phyloP scores from a whole-genome alignment of 2,888 invertebrate genomes.

The Doris montereyensis region DNA sequence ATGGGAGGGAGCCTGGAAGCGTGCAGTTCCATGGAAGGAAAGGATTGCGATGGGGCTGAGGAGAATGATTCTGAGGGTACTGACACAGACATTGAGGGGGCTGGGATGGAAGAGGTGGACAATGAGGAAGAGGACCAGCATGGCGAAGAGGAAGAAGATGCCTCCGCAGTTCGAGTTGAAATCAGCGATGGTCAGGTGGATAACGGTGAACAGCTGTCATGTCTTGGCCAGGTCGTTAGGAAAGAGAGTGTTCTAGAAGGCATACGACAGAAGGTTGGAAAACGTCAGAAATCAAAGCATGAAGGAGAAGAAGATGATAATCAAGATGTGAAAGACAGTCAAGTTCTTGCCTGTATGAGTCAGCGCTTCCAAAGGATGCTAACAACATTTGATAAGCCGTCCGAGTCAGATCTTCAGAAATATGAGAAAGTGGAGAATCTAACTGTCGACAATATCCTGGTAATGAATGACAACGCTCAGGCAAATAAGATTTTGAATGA shows the following conservation, averaged over 20 bases:
- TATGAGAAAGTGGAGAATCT: constrained; percentile 40
- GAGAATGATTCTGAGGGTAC: constrained; percentile 61
- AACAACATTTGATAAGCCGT: constrained; percentile 37
- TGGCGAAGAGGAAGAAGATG: background rate
- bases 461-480: constrained; percentile 15
- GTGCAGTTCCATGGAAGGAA: constrained; percentile 43
- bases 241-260: constrained; percentile 44
- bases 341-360: too few species aligned
- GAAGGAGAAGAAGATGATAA: background rate
- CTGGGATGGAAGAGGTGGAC: constrained; percentile 27
- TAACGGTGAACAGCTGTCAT: background rate
- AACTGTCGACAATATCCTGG: constrained; percentile 15
- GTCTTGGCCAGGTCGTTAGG: constrained; percentile 25
- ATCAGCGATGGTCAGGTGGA: background rate
- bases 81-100: constrained; percentile 40
- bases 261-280: constrained; percentile 48
- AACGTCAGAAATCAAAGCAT: constrained; percentile 42
- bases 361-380: constrained; percentile 31
- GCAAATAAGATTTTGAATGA: constrained; percentile 33
- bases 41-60: constrained; percentile 67
- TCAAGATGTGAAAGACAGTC: constrained; percentile 17
- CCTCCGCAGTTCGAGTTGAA: background rate
- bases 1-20: constrained; percentile 76
- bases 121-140: constrained; percentile 10
- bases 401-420: constrained; percentile 41